Percentiles rank a stretch among this genome's conserved stretches.
Conservation (phyloP, 2,888 invertebrate genomes). For the Gastrophysa polygoni region DNA sequence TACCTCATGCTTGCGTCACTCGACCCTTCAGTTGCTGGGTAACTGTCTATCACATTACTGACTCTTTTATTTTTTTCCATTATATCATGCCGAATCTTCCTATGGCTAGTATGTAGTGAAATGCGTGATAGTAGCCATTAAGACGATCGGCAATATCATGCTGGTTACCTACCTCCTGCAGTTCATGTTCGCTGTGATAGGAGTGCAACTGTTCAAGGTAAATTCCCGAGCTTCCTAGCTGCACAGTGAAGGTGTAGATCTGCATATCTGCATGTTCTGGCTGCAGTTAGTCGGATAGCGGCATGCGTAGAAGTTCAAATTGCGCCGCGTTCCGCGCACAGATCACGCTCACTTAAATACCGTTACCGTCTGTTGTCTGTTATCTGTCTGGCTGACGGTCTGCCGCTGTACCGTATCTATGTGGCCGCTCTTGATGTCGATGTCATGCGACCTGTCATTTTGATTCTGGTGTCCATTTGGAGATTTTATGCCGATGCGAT, state of each 20-base stretch:
- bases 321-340: slow-evolving; percentile 42
- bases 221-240: slow-evolving; percentile 58
- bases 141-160: slow-evolving; percentile 99
- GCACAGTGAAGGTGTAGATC: slow-evolving; percentile 52
- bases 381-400: slow-evolving; percentile 42
- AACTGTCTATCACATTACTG: slow-evolving; percentile 40
- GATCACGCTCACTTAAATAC: slow-evolving; percentile 39
- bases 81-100: slow-evolving; percentile 54
- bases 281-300: slow-evolving; percentile 48
- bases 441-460: slow-evolving; percentile 12
- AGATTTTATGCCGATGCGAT: slow-evolving; percentile 21
- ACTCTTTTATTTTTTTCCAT: slow-evolving; percentile 52
- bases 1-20: neutral
- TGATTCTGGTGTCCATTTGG: slow-evolving; percentile 21
- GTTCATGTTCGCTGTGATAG: slow-evolving; percentile 99
- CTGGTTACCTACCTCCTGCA: slow-evolving; percentile 99
- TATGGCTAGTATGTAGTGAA: slow-evolving; percentile 94
- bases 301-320: slow-evolving; percentile 39
- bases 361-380: slow-evolving; percentile 43
- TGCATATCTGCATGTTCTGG: slow-evolving; percentile 47
- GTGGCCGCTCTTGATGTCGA: slow-evolving; percentile 46
- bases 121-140: slow-evolving; percentile 99
- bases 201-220: slow-evolving; percentile 99
- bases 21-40: slow-evolving; percentile 37
- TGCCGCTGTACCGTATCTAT: slow-evolving; percentile 42